Percentiles rank a stretch among this genome's conserved stretches.
Conservation (phyloP, 2,797 vertebrate genomes). For the Delichon dasypus region DNA sequence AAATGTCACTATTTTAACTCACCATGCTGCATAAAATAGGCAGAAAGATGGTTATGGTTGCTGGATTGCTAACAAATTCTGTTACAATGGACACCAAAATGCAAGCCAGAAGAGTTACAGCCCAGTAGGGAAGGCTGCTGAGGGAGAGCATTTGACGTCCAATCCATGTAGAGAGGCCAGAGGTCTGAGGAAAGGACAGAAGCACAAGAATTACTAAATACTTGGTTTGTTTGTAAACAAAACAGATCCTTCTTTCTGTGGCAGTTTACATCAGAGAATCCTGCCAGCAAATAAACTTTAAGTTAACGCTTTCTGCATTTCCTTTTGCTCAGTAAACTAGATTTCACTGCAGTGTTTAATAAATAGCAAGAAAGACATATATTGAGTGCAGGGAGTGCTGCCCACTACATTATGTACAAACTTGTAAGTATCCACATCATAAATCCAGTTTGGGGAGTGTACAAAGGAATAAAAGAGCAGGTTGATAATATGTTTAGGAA, state of each 20-base stretch:
- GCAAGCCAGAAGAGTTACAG: constrained; percentile 91
- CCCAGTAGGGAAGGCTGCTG: constrained; percentile 93
- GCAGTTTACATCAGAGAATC: not conserved
- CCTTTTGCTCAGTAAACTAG: not conserved
- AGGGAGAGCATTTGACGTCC: constrained; percentile 94
- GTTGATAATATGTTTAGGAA: not conserved
- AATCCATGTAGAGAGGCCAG: constrained; percentile 95
- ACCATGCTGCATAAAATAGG: constrained; percentile 97
- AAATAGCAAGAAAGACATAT: not conserved
- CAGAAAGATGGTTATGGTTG: constrained; percentile 96
- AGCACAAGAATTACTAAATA: not conserved
- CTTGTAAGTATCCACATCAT: not conserved
- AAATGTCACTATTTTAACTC: constrained; percentile 39
- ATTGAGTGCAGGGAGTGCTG: not conserved
- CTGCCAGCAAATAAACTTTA: not conserved
- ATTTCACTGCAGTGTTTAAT: not conserved
- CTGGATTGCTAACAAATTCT: constrained; percentile 97
- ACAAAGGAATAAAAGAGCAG: not conserved
- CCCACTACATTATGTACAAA: not conserved
- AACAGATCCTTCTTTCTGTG: not conserved
- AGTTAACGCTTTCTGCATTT: not conserved
- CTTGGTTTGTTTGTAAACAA: not conserved
- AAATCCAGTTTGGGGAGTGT: not conserved
- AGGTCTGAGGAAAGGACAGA: constrained; percentile 78
- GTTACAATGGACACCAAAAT: constrained; percentile 93